These are phyloP conservation scores for Psilopsiagon aymara DNA, from an alignment of 2,113 vertebrate genomes.

Conservation along the genomic window DNA sequence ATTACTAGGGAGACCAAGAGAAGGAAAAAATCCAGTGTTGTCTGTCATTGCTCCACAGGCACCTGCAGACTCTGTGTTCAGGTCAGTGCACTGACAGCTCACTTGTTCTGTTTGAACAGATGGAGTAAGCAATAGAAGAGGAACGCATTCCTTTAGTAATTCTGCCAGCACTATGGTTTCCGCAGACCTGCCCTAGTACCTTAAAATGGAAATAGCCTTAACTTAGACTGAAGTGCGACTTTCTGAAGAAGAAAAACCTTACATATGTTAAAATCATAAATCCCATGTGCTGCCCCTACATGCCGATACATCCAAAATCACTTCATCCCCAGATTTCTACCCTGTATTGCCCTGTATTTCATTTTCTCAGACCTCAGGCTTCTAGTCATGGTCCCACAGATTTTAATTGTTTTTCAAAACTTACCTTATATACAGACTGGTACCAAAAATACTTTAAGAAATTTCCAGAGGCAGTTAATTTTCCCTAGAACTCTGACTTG, in stretches of 20 bases:
- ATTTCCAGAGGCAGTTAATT: conserved; percentile 1
- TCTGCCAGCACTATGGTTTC: neutral
- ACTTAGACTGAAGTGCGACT: neutral
- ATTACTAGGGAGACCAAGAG: neutral
- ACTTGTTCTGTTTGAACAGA: neutral
- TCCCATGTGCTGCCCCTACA: neutral
- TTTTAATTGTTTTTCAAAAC: neutral
- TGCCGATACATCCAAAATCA: neutral
- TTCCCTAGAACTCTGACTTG: conserved; percentile 38
- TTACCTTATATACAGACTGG: neutral
- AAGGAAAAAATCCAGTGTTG: neutral
- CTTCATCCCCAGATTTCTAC: neutral
- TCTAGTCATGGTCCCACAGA: neutral
- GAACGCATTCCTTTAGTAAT: neutral
- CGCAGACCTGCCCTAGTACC: neutral
- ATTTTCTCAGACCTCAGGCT: neutral
- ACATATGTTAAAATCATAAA: neutral
- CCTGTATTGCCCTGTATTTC: neutral
- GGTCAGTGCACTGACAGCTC: neutral
- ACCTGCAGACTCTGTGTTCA: neutral
- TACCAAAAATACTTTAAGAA: neutral
- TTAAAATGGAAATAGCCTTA: neutral
- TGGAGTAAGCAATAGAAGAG: neutral
- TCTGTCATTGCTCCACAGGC: neutral
- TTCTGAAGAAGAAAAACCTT: neutral